These are phyloP conservation scores for Neomorphus geoffroyi DNA, from an alignment of 2,797 vertebrate genomes.

Conservation along the genomic window DNA sequence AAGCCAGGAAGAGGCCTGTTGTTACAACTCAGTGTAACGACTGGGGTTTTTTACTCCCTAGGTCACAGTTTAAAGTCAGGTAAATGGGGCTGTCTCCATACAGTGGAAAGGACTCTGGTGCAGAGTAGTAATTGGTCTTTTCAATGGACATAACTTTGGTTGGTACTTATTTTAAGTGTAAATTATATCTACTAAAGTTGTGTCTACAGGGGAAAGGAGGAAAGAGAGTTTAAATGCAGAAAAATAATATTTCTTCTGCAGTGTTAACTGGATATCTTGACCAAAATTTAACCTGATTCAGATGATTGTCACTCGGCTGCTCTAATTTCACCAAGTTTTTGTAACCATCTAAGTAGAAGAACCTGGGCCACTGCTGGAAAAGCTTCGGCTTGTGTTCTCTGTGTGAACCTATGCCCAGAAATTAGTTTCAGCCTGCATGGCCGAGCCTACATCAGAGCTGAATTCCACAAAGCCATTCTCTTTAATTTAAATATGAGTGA, in stretches of 20 bases:
- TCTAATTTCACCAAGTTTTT: neutral
- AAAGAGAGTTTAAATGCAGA: neutral
- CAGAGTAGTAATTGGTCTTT: neutral
- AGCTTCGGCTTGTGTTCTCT: neutral
- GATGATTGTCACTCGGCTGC: neutral
- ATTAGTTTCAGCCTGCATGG: neutral
- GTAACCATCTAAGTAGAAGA: neutral
- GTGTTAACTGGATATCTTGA: neutral
- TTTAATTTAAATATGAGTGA: neutral
- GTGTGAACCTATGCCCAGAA: neutral
- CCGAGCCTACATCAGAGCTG: neutral
- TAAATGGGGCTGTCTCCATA: neutral
- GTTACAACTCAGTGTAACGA: neutral
- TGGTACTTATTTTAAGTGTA: neutral
- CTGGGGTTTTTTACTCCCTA: neutral
- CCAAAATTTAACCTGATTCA: neutral
- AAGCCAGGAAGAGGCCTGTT: neutral
- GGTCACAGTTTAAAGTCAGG: neutral
- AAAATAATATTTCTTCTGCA: neutral
- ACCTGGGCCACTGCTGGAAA: neutral
- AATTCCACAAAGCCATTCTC: neutral
- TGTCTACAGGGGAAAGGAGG: neutral
- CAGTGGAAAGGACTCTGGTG: neutral
- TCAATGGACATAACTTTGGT: neutral
- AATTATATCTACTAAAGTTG: neutral